Evolutionary conservation across 2,113 vertebrate species (phyloP), one percentile per base, ranked within the genome.

Genomic region (Natator depressus): DNA sequence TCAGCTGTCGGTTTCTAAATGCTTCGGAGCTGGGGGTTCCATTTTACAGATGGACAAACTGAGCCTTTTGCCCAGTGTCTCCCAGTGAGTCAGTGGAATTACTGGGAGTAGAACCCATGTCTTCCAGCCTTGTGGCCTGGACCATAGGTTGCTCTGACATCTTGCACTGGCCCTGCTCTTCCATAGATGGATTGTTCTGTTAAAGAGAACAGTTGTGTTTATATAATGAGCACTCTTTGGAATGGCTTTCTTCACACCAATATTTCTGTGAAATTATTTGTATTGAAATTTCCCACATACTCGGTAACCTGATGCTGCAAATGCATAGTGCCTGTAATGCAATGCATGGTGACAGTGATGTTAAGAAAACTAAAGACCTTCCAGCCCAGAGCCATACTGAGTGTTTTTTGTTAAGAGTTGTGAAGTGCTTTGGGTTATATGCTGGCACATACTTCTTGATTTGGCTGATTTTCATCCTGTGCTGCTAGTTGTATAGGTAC

Each of bases 291-390:
- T 62, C 24, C 82, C 55, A 1, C 50, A 0, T 50, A 85, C 50
- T 88, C 25, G 46, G 79, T 38, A 25, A 25, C 47, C 53, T 31
- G 89, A 10, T 53, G 93, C 82, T 82, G 87, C 76, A 54, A 2
- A 35, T 76, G 50, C 59, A 1, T 4, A 0, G 0, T 24, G 8
- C 57, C 47, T 50, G 35, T 6, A 85, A 2, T 7, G 0, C 53
- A 10, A 42, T 16, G 72, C 88, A 11, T 31, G 2, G 59, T 42
- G 91, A 59, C 90, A 69, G 72, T 0, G 2, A 16, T 35, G 84
- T 57, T 82, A 6, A 24, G 20, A 69, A 69, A 20, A 49, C 24
- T 27, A 42, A 42, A 54, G 91, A 25, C 42, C 42, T 78, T 76
- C 72, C 38, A 25, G 10, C 72, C 35, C 75, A 9, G 88, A 69